Percentiles rank a stretch among this genome's conserved stretches.
Conservation (phyloP, 2,113 vertebrate species). For the Odocoileus virginianus region DNA sequence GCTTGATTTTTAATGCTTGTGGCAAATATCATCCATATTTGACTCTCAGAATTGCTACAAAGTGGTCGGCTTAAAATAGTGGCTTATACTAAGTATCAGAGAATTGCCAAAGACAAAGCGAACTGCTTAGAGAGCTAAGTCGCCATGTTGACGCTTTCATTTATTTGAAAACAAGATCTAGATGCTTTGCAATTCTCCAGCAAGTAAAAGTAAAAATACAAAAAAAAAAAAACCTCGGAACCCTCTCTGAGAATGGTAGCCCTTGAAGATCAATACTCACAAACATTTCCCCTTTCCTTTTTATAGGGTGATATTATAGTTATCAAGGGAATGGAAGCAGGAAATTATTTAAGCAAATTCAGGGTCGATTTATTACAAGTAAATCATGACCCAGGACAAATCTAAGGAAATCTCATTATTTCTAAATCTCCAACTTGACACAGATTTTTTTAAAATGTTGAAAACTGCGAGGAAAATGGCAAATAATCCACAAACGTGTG, state of each 20-base stretch:
- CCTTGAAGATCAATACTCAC: fast-evolving
- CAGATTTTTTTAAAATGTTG: neutral
- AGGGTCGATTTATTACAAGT: neutral
- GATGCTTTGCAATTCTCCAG: neutral
- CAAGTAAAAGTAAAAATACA: neutral
- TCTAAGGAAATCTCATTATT: constrained; percentile 28
- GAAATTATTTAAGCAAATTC: neutral
- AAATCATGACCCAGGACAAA: constrained; percentile 20
- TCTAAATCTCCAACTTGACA: neutral
- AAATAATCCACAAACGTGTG: neutral
- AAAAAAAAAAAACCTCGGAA: fast-evolving
- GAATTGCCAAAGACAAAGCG: neutral
- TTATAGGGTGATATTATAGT: neutral
- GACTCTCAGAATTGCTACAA: neutral
- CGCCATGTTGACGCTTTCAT: neutral
- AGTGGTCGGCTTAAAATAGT: neutral
- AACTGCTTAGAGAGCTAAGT: neutral
- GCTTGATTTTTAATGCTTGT: neutral
- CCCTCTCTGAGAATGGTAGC: fast-evolving
- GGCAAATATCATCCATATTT: neutral
- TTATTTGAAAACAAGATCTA: neutral
- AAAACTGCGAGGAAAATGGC: constrained; percentile 11
- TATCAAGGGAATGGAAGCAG: neutral
- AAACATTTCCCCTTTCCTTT: neutral
- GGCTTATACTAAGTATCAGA: neutral